phyloP scores from a whole-genome alignment of 2,113 vertebrate species.

The Etia nguti region DNA sequence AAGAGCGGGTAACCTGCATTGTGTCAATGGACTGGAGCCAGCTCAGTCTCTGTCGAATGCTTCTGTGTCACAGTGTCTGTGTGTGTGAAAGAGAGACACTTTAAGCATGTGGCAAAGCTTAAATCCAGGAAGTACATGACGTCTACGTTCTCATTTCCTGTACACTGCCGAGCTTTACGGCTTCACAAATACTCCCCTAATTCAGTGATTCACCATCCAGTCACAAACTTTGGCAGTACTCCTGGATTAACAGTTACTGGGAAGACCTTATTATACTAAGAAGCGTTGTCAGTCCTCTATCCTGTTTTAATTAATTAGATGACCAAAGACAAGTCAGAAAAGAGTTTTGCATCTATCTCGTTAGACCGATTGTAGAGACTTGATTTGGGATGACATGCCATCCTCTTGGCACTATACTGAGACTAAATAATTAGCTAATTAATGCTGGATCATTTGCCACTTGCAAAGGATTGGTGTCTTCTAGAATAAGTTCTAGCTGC shows the following conservation, averaged over 20 bases:
- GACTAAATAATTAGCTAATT: background rate
- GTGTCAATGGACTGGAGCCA: conserved; percentile 14
- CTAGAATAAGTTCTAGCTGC: background rate
- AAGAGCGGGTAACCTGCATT: background rate
- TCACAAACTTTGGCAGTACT: background rate
- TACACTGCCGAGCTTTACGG: background rate
- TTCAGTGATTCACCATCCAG: background rate
- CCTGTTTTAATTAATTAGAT: background rate
- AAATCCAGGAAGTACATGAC: conserved; percentile 33
- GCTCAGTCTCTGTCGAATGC: background rate
- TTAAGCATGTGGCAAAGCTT: background rate
- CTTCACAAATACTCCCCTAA: background rate
- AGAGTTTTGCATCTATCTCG: background rate
- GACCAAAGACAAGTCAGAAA: background rate
- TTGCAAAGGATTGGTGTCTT: background rate
- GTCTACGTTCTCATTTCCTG: background rate
- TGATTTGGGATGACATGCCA: background rate
- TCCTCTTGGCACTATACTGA: background rate
- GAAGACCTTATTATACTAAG: background rate
- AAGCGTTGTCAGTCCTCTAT: background rate
- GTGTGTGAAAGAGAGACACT: background rate
- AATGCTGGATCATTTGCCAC: background rate
- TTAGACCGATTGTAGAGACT: background rate
- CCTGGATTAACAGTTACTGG: background rate
- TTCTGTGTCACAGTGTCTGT: background rate